These are phyloP conservation scores for Heliconius charithonia DNA, from an alignment of 2,888 invertebrate species.

Conservation along the genomic window DNA sequence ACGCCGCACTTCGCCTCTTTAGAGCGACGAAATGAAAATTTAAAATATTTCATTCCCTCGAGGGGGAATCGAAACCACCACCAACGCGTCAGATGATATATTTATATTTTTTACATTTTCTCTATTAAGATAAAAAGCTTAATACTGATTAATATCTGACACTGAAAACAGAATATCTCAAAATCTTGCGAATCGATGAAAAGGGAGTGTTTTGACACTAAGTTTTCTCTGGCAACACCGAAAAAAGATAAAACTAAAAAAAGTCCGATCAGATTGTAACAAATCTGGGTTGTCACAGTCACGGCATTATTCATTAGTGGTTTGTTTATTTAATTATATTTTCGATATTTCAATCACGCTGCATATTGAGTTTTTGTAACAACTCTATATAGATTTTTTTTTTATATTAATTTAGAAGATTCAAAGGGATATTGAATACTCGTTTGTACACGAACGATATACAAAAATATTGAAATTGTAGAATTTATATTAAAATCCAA, in stretches of 20 bases:
- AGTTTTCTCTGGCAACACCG: neutral
- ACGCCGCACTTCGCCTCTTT: too few relatives aligned
- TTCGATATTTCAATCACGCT: slow-evolving; percentile 9
- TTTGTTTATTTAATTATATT: neutral
- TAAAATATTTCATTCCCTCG: too few relatives aligned
- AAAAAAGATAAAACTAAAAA: neutral
- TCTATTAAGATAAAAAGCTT: too few relatives aligned
- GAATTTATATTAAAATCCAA: too few relatives aligned
- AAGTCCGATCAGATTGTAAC: neutral
- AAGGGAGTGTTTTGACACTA: neutral
- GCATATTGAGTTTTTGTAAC: neutral
- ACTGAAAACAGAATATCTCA: neutral
- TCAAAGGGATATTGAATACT: neutral
- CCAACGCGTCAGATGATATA: too few relatives aligned
- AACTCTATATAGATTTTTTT: neutral
- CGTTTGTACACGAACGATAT: neutral
- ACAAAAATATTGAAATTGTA: slow-evolving; percentile 3
- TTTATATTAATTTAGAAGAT: neutral
- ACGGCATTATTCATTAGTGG: neutral
- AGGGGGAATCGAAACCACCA: too few relatives aligned
- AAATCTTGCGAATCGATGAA: neutral
- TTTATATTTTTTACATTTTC: too few relatives aligned
- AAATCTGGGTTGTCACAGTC: too few relatives aligned
- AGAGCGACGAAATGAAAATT: too few relatives aligned
- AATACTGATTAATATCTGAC: neutral